These are phyloP conservation scores for Lepidiolamprologus cunningtoni DNA, from an alignment of 2,113 vertebrate genomes.

Conservation along the genomic window DNA sequence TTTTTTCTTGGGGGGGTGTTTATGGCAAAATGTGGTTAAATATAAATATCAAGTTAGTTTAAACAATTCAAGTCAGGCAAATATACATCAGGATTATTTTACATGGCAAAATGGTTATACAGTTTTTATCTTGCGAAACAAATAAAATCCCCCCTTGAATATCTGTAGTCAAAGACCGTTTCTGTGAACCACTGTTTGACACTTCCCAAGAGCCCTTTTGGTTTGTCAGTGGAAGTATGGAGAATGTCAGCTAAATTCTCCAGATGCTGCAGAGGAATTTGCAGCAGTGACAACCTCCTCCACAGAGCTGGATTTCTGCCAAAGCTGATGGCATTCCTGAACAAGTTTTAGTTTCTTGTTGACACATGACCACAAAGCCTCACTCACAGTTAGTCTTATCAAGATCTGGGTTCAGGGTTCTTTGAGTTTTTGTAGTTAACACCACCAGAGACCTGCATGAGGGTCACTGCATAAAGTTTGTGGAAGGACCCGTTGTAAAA, in stretches of 20 bases:
- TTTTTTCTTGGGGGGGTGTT: background rate
- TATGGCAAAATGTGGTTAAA: background rate
- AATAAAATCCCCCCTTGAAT: background rate
- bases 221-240: slow-evolving; percentile 25
- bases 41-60: background rate
- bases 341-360: slow-evolving; percentile 3
- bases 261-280: slow-evolving; percentile 55
- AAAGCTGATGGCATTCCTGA: slow-evolving; percentile 22
- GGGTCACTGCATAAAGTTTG: background rate
- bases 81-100: background rate
- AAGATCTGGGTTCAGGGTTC: background rate
- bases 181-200: slow-evolving; percentile 15
- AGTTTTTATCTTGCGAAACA: background rate
- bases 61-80: background rate
- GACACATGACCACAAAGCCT: background rate
- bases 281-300: slow-evolving; percentile 16
- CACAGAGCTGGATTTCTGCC: slow-evolving; percentile 28
- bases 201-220: slow-evolving; percentile 8
- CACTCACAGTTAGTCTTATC: background rate
- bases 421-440: background rate
- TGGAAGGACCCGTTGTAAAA: background rate
- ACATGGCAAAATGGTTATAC: background rate
- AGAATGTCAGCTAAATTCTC: slow-evolving; percentile 46
- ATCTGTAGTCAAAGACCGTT: background rate
- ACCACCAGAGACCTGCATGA: background rate